Evolutionary conservation across 2,113 vertebrate species (phyloP).

Genomic region (Mobula hypostoma): DNA sequence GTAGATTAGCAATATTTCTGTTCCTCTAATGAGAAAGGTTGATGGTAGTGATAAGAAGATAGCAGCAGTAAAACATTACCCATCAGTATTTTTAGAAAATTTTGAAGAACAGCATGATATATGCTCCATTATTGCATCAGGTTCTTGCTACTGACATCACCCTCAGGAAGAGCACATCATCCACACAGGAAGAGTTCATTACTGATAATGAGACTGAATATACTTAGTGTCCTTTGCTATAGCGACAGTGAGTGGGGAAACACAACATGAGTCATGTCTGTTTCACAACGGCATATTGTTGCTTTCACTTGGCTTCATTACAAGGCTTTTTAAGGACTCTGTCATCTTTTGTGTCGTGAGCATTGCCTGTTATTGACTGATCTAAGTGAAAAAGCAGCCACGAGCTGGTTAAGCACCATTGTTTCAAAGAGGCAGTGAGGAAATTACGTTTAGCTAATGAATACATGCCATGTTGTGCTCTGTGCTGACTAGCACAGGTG

Average conservation of each 20-base stretch:
- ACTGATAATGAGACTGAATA: not conserved
- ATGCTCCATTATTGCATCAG: not conserved
- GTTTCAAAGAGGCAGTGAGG: not conserved
- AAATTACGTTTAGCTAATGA: not conserved
- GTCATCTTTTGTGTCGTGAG: not conserved
- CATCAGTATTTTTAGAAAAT: not conserved
- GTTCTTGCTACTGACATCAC: not conserved
- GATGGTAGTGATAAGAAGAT: not conserved
- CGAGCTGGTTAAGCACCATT: not conserved
- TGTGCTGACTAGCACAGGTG: not conserved
- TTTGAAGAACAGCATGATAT: not conserved
- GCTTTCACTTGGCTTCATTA: not conserved
- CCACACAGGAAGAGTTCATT: no score
- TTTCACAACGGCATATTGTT: not conserved
- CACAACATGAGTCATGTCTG: slow-evolving; percentile 3
- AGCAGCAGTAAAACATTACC: not conserved
- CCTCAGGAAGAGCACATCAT: not conserved
- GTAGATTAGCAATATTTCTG: no score
- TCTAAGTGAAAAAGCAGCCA: not conserved
- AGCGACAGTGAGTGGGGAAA: not conserved
- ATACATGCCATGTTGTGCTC: not conserved
- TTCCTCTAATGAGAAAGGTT: not conserved
- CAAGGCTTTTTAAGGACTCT: not conserved
- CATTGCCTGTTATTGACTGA: not conserved
- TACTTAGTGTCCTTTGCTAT: not conserved